Base-by-base conservation (phyloP, 1,140 invertebrate species). In the Neodiprion pinetum region DNA sequence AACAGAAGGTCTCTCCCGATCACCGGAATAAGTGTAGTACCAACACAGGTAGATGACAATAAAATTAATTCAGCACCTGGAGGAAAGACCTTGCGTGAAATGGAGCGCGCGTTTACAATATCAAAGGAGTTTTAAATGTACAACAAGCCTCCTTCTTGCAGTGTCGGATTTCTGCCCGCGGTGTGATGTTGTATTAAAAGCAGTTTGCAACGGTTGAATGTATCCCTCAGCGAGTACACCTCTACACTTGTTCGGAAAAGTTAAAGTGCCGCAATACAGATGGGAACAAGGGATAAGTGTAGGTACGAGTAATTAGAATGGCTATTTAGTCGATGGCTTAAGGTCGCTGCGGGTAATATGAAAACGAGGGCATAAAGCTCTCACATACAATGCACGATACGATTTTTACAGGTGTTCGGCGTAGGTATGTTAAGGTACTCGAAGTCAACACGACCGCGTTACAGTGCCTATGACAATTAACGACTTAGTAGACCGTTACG, bases 401-500 rank as follows among this genome's bases (percentile, higher is more conserved):
- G 28, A 40, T 40, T 3, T 40, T 40, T 40, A 40, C 28, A 40
- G 28, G 28, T 5, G 28, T 40, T 40, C 28, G 28, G 28, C 5
- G 1, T 5, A 40, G 28, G 28, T 5, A 40, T 40, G 28, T 40
- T 40, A 40, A 40, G 28, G 28, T 40, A 40, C 28, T 40, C 28
- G 28, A 40, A 40, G 28, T 40, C 28, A 40, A 40, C 28, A 40
- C 28, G 28, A 40, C 28, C 28, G 28, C 28, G 28, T 40, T 40
- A 40, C 28, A 40, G 61, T 65, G 61, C 40, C 67, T 69, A 23
- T 47, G 17, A 11, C 67, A 47, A 69, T 69, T 21, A 69, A 69
- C 40, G 67, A 21, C 9, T 69, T 69, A 69, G 40, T 47, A 11
- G 40, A 69, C 67, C 67, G 67, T 69, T 69, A 69, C 67, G 67